These are phyloP conservation scores for Hippopotamus amphibius DNA, from an alignment of 2,113 vertebrate genomes.

Conservation along the genomic window DNA sequence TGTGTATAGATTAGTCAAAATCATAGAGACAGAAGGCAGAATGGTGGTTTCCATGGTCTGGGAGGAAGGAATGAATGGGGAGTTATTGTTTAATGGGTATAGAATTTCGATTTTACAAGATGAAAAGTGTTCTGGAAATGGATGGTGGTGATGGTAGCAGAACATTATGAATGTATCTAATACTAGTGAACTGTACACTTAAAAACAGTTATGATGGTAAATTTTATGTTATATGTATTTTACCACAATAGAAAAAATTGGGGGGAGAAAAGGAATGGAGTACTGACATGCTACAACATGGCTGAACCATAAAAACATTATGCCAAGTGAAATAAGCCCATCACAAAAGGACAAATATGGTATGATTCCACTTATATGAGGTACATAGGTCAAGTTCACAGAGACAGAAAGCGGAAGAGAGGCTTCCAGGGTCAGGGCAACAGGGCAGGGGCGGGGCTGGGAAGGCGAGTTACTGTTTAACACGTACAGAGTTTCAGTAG, in stretches of 20 bases:
- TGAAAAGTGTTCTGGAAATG: not conserved
- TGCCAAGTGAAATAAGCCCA: not conserved
- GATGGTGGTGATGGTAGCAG: not conserved
- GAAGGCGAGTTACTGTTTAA: not conserved
- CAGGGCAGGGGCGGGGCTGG: not conserved
- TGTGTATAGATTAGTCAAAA: not conserved
- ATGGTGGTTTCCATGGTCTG: not conserved
- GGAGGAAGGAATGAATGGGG: not conserved
- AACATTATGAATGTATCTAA: not conserved
- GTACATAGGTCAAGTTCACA: no score
- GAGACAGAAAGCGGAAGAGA: not conserved
- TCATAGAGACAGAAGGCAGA: not conserved
- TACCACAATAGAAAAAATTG: not conserved
- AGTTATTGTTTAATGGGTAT: not conserved
- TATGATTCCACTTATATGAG: not conserved
- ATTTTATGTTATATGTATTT: not conserved
- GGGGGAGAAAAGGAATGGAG: not conserved
- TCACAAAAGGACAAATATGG: not conserved
- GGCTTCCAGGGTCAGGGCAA: not conserved
- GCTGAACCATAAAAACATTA: not conserved
- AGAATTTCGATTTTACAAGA: not conserved
- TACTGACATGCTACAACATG: not conserved
- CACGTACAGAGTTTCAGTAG: not conserved
- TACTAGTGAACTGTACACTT: not conserved
- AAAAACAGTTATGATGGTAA: not conserved